Conservation (phyloP, 2,888 invertebrate genomes). For the Eupithecia vulgata region DNA sequence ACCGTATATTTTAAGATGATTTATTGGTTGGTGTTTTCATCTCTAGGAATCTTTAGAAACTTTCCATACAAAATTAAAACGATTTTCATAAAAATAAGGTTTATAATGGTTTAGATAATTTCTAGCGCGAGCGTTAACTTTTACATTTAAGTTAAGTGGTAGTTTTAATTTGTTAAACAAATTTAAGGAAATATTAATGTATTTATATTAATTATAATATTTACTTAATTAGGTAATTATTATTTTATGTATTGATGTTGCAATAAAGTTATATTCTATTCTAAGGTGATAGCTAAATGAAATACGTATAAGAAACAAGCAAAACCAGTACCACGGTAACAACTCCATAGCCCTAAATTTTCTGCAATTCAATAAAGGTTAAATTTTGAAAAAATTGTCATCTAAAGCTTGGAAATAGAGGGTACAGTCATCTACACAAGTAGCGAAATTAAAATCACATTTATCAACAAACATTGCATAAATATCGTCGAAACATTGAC, state of each 20-base stretch:
- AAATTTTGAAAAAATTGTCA: constrained; percentile 32
- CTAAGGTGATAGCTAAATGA: no score
- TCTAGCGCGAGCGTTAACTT: background rate
- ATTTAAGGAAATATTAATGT: no score
- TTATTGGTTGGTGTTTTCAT: background rate
- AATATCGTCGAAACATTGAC: constrained; percentile 36
- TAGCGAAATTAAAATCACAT: constrained; percentile 32
- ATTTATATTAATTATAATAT: no score
- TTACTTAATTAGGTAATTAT: no score
- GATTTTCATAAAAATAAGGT: background rate
- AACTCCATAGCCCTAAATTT: constrained; percentile 31
- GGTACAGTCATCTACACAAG: constrained; percentile 38
- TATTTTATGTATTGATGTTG: no score
- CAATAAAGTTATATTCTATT: no score
- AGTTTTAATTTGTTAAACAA: no score
- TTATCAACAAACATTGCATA: constrained; percentile 18
- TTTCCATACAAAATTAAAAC: background rate
- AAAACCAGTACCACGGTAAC: constrained; percentile 31
- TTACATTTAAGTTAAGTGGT: background rate
- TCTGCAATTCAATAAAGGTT: constrained; percentile 20
- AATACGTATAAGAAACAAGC: background rate
- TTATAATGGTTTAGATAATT: background rate
- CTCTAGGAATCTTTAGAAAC: background rate
- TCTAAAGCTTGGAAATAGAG: constrained; percentile 31
- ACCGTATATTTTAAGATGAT: no score